A percentile compares a stretch with the other conserved stretches of the same genome.
These are phyloP conservation scores for Paramormyrops hopkinsi DNA, from an alignment of 2,797 vertebrate species.

Conservation along the genomic window DNA sequence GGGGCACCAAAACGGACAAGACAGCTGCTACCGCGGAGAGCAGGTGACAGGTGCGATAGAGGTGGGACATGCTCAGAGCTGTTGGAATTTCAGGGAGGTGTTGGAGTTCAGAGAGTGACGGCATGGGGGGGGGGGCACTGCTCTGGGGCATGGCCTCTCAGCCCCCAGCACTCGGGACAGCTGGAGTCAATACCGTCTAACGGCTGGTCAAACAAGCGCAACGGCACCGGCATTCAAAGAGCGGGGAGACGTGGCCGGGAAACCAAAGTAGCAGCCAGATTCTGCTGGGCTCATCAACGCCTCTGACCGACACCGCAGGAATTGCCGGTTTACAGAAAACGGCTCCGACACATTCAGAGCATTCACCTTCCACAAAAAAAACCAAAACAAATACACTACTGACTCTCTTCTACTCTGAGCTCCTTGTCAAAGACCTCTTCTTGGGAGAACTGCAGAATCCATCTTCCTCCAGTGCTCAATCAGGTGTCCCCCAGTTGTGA, in stretches of 20 bases:
- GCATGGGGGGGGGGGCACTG: background rate
- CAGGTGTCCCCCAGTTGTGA: background rate
- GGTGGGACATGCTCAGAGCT: background rate
- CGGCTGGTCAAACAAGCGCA: background rate
- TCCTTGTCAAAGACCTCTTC: background rate
- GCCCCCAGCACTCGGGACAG: background rate
- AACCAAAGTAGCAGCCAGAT: background rate
- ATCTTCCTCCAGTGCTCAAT: conserved; percentile 11
- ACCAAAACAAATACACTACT: background rate
- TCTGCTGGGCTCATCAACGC: background rate
- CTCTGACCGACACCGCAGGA: background rate
- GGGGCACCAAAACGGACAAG: background rate
- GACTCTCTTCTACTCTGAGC: background rate
- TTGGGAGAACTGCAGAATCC: background rate
- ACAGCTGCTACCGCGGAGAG: background rate
- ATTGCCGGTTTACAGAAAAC: background rate
- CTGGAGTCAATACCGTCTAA: background rate
- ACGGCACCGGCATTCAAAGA: background rate
- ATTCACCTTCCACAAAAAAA: background rate
- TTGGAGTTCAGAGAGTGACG: background rate
- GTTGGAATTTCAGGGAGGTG: background rate
- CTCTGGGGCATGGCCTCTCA: background rate
- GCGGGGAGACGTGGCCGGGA: background rate
- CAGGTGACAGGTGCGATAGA: background rate
- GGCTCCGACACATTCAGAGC: background rate